Evolutionary conservation across 2,113 vertebrate genomes (phyloP).

Genomic region (Antigone vipio): DNA sequence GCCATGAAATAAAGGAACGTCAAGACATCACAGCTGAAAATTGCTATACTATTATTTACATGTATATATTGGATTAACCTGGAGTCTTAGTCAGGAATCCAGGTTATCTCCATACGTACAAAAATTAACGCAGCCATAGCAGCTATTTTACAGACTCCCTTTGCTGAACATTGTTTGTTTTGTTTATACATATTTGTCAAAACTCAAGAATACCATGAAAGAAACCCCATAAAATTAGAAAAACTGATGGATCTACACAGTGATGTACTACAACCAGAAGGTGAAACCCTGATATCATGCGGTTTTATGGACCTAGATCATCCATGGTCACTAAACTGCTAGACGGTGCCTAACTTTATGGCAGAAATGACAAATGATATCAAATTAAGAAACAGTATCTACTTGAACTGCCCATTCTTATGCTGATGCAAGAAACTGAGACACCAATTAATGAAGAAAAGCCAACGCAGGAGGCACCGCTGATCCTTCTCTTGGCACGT

Average conservation of each 20-base stretch:
- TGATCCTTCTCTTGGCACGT: not conserved
- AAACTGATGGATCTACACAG: not conserved
- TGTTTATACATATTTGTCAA: not conserved
- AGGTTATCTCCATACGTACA: not conserved
- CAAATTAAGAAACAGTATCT: not conserved
- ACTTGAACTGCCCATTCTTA: not conserved
- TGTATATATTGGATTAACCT: accelerated
- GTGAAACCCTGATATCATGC: not conserved
- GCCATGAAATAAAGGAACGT: not conserved
- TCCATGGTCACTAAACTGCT: not conserved
- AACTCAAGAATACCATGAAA: not conserved
- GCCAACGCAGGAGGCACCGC: not conserved
- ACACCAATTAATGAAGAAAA: not conserved
- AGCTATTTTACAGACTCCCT: not conserved
- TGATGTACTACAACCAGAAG: not conserved
- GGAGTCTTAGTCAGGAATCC: not conserved
- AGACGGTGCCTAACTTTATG: not conserved
- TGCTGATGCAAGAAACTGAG: not conserved
- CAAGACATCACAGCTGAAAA: not conserved
- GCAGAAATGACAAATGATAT: not conserved
- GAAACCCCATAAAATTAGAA: not conserved
- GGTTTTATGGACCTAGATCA: not conserved
- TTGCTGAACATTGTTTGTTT: not conserved
- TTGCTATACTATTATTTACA: not conserved
- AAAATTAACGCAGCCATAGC: not conserved